Evolutionary conservation across 2,888 invertebrate genomes (phyloP).

Genomic region (Pristionchus japonicus): DNA sequence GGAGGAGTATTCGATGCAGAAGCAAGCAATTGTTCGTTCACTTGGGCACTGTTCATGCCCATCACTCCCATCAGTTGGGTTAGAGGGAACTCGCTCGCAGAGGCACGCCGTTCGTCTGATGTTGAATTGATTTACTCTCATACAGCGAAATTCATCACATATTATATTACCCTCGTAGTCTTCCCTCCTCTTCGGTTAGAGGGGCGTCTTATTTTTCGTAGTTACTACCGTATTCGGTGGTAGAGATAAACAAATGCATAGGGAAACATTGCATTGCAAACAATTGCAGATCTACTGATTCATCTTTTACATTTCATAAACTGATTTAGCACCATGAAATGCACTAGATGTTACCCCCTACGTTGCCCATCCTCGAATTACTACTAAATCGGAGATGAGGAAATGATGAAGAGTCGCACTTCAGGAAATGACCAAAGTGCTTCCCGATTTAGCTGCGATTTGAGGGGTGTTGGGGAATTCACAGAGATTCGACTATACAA

Average conservation of each 20-base stretch:
- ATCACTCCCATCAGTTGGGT: constrained; percentile 31
- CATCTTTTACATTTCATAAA: too few relatives aligned
- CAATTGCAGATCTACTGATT: too few relatives aligned
- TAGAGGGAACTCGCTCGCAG: constrained; percentile 65
- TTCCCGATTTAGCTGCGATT: neutral
- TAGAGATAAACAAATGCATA: too few relatives aligned
- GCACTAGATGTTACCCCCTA: too few relatives aligned
- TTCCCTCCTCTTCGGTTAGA: too few relatives aligned
- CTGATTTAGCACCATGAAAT: too few relatives aligned
- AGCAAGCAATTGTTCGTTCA: constrained; percentile 25
- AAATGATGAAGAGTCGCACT: neutral
- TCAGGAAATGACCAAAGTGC: neutral
- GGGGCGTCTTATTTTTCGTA: too few relatives aligned
- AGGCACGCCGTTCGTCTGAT: constrained; percentile 68
- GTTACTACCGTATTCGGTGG: too few relatives aligned
- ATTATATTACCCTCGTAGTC: too few relatives aligned
- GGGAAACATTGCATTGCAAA: too few relatives aligned
- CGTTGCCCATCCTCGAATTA: neutral
- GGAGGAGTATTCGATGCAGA: constrained; percentile 22
- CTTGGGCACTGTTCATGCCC: constrained; percentile 25
- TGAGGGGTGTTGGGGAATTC: neutral
- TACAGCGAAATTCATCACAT: too few relatives aligned
- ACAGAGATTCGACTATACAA: neutral
- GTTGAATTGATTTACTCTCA: neutral
- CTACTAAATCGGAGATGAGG: neutral